phyloP scores from a whole-genome alignment of 2,888 invertebrate species.

The Panopea generosa region DNA sequence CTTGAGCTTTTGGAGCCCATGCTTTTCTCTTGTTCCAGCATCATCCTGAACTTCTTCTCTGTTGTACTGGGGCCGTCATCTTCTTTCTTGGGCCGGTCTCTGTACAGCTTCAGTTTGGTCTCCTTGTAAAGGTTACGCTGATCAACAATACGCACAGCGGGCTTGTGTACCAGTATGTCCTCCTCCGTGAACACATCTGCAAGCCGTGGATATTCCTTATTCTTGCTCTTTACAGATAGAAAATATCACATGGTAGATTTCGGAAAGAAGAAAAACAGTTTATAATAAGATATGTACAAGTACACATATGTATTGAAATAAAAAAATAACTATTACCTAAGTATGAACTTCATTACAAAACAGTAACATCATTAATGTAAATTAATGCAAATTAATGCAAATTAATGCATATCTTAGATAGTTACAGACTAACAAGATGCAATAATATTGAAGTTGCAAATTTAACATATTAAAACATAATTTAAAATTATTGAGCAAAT shows the following conservation, averaged over 20 bases:
- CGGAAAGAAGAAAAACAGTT: too few relatives aligned
- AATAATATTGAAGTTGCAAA: too few relatives aligned
- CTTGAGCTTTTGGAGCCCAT: conserved; percentile 44
- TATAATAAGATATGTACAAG: too few relatives aligned
- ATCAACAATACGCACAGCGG: conserved; percentile 80
- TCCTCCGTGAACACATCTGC: conserved; percentile 68
- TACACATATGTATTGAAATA: too few relatives aligned
- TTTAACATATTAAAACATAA: too few relatives aligned
- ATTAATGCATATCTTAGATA: too few relatives aligned
- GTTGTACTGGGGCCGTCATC: conserved; percentile 73
- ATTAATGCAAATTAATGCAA: too few relatives aligned
- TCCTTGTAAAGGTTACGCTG: conserved; percentile 81
- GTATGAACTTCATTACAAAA: too few relatives aligned
- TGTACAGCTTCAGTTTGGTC: conserved; percentile 80
- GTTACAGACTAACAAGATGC: too few relatives aligned
- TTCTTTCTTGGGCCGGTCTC: conserved; percentile 68
- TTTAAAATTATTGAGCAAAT: too few relatives aligned
- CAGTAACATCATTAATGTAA: too few relatives aligned
- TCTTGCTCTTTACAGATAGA: conserved; percentile 66
- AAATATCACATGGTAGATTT: not conserved
- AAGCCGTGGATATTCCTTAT: conserved; percentile 75
- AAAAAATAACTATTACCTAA: too few relatives aligned
- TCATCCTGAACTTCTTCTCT: conserved; percentile 76
- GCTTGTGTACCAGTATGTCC: conserved; percentile 64
- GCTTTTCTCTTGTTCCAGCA: conserved; percentile 74